Conservation (phyloP, 2,888 invertebrate species). For the Achlya flavicornis region DNA sequence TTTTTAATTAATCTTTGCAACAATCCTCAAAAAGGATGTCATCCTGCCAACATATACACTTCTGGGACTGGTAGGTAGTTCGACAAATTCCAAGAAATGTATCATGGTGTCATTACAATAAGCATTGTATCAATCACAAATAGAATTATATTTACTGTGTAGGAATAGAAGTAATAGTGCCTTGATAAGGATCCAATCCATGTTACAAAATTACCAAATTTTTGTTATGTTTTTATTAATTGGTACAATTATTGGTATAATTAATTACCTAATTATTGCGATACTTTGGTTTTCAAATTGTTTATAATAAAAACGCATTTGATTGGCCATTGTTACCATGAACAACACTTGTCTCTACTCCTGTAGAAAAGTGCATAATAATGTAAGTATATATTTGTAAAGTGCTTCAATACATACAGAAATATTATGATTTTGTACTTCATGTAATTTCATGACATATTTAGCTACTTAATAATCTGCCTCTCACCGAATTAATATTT, state of each 20-base stretch:
- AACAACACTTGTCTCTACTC: background rate
- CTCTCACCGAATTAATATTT: conserved; percentile 80
- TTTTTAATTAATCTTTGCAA: too few relatives aligned
- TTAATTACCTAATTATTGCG: too few relatives aligned
- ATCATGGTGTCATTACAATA: background rate
- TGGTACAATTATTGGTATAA: too few relatives aligned
- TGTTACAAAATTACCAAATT: background rate
- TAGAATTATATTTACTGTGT: background rate
- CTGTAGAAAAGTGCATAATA: background rate
- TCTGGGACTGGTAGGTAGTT: too few relatives aligned
- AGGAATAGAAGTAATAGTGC: background rate
- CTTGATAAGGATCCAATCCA: background rate
- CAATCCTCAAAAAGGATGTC: too few relatives aligned
- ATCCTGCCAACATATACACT: too few relatives aligned
- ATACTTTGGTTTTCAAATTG: too few relatives aligned
- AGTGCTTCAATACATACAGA: conserved; percentile 16
- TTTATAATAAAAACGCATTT: too few relatives aligned
- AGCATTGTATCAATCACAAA: background rate
- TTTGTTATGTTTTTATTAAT: too few relatives aligned
- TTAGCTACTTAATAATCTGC: conserved; percentile 54
- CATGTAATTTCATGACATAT: conserved; percentile 16
- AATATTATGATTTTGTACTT: conserved; percentile 10
- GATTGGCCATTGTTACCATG: too few relatives aligned
- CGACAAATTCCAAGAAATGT: too few relatives aligned
- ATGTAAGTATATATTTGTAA: background rate